These are phyloP conservation scores for Papilio polyxenes DNA, from an alignment of 1,140 invertebrate genomes.

Conservation along the genomic window DNA sequence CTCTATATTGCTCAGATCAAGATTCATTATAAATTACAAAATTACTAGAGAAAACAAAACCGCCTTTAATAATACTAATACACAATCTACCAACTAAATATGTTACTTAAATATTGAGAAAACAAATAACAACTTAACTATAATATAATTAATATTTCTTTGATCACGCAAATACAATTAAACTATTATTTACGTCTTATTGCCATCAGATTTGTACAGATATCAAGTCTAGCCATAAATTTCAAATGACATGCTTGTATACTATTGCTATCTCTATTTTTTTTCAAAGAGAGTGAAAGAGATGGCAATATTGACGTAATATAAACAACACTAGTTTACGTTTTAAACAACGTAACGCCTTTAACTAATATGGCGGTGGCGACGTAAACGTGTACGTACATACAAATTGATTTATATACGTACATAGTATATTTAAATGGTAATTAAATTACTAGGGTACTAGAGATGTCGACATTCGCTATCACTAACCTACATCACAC, in stretches of 20 bases:
- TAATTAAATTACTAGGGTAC: conserved; percentile 37
- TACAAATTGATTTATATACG: conserved; percentile 13
- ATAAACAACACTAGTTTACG: conserved; percentile 21
- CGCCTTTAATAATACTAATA: conserved; percentile 46
- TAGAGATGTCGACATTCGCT: conserved; percentile 33
- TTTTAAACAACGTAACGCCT: conserved; percentile 10
- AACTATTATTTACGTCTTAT: not conserved
- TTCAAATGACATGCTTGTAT: not conserved
- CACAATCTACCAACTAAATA: conserved; percentile 43
- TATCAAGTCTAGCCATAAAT: not conserved
- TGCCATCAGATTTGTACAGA: conserved; percentile 4
- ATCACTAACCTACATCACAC: conserved; percentile 52
- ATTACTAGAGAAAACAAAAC: conserved; percentile 17
- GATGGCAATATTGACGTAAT: not conserved
- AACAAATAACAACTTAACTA: conserved; percentile 44
- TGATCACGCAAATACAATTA: conserved; percentile 29
- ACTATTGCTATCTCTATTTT: not conserved
- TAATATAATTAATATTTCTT: conserved; percentile 26
- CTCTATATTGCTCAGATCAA: conserved; percentile 2
- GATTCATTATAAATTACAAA: not conserved
- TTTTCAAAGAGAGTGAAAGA: not conserved
- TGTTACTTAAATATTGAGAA: conserved; percentile 54
- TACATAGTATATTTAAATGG: conserved; percentile 15
- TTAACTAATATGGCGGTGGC: not conserved
- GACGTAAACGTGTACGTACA: not conserved